phyloP scores from a whole-genome alignment of 2,113 vertebrate species.

The Proterorhinus semilunaris region DNA sequence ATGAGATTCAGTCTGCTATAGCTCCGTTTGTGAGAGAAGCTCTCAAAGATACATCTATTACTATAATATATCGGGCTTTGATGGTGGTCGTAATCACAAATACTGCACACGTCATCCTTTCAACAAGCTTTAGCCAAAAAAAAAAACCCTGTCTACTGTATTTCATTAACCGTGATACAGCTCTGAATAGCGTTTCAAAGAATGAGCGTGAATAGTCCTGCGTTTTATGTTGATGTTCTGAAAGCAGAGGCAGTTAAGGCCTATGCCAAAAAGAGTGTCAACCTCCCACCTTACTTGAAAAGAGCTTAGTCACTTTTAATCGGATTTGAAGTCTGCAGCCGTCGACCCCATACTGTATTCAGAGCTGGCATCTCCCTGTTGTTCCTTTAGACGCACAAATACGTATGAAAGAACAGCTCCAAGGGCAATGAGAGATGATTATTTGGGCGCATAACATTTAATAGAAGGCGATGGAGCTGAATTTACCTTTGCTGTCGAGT shows the following conservation, averaged over 20 bases:
- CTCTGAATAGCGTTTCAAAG: neutral
- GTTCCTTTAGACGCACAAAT: neutral
- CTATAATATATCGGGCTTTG: neutral
- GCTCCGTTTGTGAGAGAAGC: slow-evolving; percentile 20
- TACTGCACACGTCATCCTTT: slow-evolving; percentile 15
- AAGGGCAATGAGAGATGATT: slow-evolving; percentile 2
- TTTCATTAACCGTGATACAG: neutral
- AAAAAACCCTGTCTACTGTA: neutral
- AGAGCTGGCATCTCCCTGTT: neutral
- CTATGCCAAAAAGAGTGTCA: neutral
- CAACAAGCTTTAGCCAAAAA: slow-evolving; percentile 20
- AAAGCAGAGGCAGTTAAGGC: neutral
- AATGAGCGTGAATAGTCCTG: neutral
- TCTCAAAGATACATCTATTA: slow-evolving; percentile 30
- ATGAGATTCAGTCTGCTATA: slow-evolving; percentile 53
- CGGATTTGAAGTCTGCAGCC: neutral
- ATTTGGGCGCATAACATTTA: neutral
- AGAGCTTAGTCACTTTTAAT: slow-evolving; percentile 9
- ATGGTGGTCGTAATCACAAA: slow-evolving; percentile 26
- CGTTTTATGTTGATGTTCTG: neutral
- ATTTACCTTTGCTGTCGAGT: neutral
- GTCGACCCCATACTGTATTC: neutral
- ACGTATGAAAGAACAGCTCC: neutral
- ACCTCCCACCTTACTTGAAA: neutral
- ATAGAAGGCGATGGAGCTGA: neutral